These are phyloP conservation scores for Xiphorhynchus erythropygius DNA, from an alignment of 2,797 vertebrate species.

Conservation along the genomic window DNA sequence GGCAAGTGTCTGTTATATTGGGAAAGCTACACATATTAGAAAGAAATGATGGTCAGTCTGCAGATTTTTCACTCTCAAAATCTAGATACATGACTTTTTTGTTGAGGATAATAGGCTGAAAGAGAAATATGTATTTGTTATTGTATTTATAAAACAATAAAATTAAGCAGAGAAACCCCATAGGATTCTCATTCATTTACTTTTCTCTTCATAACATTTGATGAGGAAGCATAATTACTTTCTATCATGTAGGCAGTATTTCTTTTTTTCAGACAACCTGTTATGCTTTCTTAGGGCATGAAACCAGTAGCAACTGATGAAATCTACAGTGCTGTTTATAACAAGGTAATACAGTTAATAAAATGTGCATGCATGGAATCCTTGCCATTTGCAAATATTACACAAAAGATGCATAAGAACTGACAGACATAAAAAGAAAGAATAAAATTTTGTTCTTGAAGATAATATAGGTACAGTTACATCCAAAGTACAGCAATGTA, in stretches of 20 bases:
- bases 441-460: not conserved
- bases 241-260: not conserved
- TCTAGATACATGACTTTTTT: not conserved
- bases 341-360: not conserved
- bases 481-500: not conserved
- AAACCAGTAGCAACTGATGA: not conserved
- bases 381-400: not conserved
- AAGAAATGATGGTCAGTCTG: not conserved
- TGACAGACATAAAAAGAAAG: not conserved
- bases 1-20: not conserved
- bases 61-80: not conserved
- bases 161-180: not conserved
- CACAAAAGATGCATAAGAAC: not conserved
- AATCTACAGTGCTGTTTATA: not conserved
- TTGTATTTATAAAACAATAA: not conserved
- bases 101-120: not conserved
- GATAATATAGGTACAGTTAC: not conserved
- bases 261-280: not conserved
- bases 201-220: not conserved
- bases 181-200: not conserved
- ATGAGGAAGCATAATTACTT: constrained; percentile 6
- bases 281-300: not conserved
- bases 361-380: not conserved
- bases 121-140: no score
- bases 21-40: not conserved